phyloP scores from a whole-genome alignment of 1,140 invertebrate genomes.

The Drosophila santomea region DNA sequence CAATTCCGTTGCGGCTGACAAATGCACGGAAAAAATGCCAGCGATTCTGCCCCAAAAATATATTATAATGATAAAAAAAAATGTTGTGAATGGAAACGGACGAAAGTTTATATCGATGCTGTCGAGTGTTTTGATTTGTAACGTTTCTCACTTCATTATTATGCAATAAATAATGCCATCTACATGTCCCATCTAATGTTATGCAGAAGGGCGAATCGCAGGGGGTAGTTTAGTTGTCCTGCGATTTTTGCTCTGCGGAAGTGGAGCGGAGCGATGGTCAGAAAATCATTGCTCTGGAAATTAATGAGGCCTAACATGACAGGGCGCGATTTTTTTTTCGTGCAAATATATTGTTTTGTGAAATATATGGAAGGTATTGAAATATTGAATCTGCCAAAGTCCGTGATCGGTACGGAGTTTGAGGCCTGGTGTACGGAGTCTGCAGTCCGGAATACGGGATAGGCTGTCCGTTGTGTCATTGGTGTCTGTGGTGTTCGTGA shows the following conservation, averaged over 20 bases:
- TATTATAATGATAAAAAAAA: slow-evolving; percentile 78
- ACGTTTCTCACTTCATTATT: slow-evolving; percentile 85
- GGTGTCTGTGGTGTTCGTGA: too few species aligned
- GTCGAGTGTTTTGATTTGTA: slow-evolving; percentile 85
- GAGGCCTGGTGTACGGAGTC: too few species aligned
- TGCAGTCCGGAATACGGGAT: too few species aligned
- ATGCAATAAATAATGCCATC: slow-evolving; percentile 83
- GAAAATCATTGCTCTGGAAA: slow-evolving; percentile 42
- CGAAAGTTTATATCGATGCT: slow-evolving; percentile 72
- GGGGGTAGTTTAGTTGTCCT: slow-evolving; percentile 33
- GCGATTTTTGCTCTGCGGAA: slow-evolving; percentile 40
- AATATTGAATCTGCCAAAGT: too few species aligned
- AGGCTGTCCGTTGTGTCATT: too few species aligned
- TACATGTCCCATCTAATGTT: slow-evolving; percentile 51
- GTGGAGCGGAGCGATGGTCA: slow-evolving; percentile 66
- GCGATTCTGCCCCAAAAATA: slow-evolving; percentile 68
- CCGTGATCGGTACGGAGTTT: too few species aligned
- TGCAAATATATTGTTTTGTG: slow-evolving; percentile 4
- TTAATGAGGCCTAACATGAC: slow-evolving; percentile 73
- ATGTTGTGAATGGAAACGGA: slow-evolving; percentile 24
- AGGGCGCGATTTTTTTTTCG: slow-evolving; percentile 28
- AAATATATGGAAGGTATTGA: not conserved
- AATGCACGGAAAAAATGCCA: slow-evolving; percentile 74
- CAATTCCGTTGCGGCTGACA: slow-evolving; percentile 84
- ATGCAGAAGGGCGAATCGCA: slow-evolving; percentile 18